Conservation (phyloP, 2,797 vertebrate species). For the Glossophaga mutica region DNA sequence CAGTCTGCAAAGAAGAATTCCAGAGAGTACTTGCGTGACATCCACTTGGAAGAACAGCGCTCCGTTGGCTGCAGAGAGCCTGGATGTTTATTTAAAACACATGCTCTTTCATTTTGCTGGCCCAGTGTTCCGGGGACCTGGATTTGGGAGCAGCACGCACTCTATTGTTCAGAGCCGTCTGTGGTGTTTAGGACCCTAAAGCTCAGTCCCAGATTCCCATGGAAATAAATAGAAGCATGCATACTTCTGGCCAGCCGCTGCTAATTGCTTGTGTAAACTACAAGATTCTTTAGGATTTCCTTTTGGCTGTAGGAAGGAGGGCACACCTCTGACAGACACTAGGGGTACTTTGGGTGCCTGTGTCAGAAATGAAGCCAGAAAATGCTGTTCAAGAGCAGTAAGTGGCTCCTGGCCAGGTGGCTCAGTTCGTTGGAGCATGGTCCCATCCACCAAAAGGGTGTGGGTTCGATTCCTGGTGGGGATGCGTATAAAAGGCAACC, state of each 20-base stretch:
- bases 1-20: neutral
- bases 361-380: neutral
- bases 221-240: slow-evolving; percentile 7
- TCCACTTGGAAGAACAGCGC: neutral
- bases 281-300: neutral
- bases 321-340: neutral
- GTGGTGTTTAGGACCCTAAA: neutral
- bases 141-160: neutral
- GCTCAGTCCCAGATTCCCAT: neutral
- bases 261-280: neutral
- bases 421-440: neutral
- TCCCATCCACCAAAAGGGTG: neutral
- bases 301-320: neutral
- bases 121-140: neutral
- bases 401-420: neutral
- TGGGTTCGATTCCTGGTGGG: neutral
- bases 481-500: neutral
- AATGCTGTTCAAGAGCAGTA: neutral
- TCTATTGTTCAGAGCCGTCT: neutral
- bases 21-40: neutral
- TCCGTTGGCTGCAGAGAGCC: neutral
- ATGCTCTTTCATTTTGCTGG: neutral
- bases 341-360: neutral
- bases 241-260: neutral
- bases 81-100: neutral